Evolutionary conservation across 2,888 invertebrate species (phyloP).

Genomic region (Oscheius sp.): DNA sequence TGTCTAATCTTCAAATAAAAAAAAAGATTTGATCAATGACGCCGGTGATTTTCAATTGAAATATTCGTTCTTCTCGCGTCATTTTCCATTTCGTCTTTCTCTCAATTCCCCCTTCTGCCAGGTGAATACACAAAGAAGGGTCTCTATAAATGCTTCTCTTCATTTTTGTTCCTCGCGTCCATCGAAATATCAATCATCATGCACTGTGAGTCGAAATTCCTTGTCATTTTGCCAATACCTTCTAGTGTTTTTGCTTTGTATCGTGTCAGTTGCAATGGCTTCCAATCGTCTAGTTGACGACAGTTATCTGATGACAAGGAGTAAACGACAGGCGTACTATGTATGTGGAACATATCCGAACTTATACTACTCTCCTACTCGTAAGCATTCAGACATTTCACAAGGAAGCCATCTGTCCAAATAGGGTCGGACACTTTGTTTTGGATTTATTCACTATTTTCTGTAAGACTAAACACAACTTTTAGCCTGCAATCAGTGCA

Average conservation of each 20-base stretch:
- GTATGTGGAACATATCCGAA: constrained; percentile 61
- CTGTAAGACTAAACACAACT: not conserved
- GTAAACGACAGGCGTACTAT: constrained; percentile 40
- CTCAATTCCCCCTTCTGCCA: not conserved
- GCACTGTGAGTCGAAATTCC: constrained; percentile 5
- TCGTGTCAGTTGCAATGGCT: not conserved
- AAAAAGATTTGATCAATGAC: not conserved
- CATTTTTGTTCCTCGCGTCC: not conserved
- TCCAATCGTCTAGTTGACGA: constrained; percentile 22
- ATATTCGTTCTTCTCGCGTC: not conserved
- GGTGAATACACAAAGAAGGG: constrained; percentile 6
- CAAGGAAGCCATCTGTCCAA: too few relatives aligned
- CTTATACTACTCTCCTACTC: constrained; percentile 57
- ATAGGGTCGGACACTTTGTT: too few relatives aligned
- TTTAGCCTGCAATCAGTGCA: constrained; percentile 33
- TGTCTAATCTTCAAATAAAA: too few relatives aligned
- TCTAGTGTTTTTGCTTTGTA: constrained; percentile 1
- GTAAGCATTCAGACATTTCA: too few relatives aligned
- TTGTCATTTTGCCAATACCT: not conserved
- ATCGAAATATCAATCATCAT: not conserved
- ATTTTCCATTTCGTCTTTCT: constrained; percentile 14
- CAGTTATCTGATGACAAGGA: constrained; percentile 10
- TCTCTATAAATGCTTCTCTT: constrained; percentile 7
- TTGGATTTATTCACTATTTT: too few relatives aligned
- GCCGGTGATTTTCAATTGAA: not conserved